Base-by-base conservation (phyloP, 2,797 vertebrate genomes). In the Epinephelus malabaricus region DNA sequence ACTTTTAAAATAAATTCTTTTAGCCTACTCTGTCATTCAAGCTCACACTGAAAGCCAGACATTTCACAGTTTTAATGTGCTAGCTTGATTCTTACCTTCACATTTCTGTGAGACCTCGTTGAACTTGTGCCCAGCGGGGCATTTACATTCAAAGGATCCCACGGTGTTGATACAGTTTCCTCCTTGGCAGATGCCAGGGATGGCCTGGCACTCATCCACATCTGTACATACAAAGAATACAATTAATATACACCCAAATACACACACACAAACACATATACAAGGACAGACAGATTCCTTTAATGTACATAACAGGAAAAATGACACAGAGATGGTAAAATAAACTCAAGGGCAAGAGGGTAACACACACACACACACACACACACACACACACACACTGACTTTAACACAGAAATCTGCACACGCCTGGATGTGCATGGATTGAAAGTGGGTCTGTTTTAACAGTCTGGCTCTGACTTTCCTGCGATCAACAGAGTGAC, bases 111-210 rank as follows among this genome's bases (percentile, higher is more conserved):
- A 96, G 92, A 97, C 89, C 95, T 99, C 98, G 86, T 97, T 97
- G 97, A 99, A 98, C 92, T 96, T 97, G 96, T 99, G 98, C 94
- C 98, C 98, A 93, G 98, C 98, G 67, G 98, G 98, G 92, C 98
- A 99, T 94, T 97, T 99, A 94, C 98, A 99, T 95, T 99, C 98
- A 89, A 99, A 99, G 92, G 98, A 99, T 90, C 98, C 98, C 84
- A 99, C 98, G 53, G 98, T 99, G 95, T 99, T 99, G 96, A 99
- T 96, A 88, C 98, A 99, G 95, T 97, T 98, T 95, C 98, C 98
- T 87, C 98, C 98, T 88, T 98, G 97, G 95, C 98, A 99, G 93
- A 99, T 96, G 80, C 98, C 98, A 89, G 98, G 98, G 94, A 99
- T 99, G 90, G 98, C 98, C 94, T 99, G 97, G 96, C 98, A 99